Base-by-base conservation (phyloP, 1,140 invertebrate genomes). In the Drosophila sp. region DNA sequence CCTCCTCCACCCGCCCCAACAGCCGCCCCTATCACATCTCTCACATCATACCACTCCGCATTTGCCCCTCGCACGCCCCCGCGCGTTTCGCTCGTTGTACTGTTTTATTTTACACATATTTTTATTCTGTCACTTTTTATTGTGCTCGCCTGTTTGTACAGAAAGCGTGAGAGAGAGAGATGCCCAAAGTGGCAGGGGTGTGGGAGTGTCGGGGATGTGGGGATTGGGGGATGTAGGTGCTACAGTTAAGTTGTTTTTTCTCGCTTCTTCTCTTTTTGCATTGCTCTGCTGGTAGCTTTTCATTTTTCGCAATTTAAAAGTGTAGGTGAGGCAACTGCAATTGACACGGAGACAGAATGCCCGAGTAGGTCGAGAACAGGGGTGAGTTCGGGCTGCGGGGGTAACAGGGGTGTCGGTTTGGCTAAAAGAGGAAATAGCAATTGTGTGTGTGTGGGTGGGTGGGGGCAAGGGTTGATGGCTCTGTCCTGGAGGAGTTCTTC, bases 91-190 rank as follows among this genome's bases (percentile, higher is more conserved):
- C 73, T 66, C 66, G 60, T 58, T 76, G 32, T 44, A 60, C 54
- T 85, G 81, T 85, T 85, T 86, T 81, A 86, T 86, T 87, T 87
- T 86, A 78, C 82, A 87, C 83, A 86, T 86, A 86, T 86, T 86
- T 86, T 79, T 86, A 79, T 82, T 82, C 83, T 86, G 83, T 82
- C 83, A 86, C 83, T 86, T 86, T 86, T 86, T 86, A 82, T 86
- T 86, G 82, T 85, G 65, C 74, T 83, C 76, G 65, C 66, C 38
- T 41, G 60, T 64, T 75, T 75, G 73, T 70, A 55, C 76, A 70
- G 54, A 70, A 60, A 56, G 33, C 27, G 40, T 5, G 56, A 38
- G 35, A 8, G 8, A 38, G 8, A 2, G 35, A 38, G 35, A 10
- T 38, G 35, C 35, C 35, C 35, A 38, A 38, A 38, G 60, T 4